A percentile compares a stretch with the other conserved stretches of the same genome.
Evolutionary conservation across 2,888 invertebrate species (phyloP).

Genomic region (Orgyia antiqua): DNA sequence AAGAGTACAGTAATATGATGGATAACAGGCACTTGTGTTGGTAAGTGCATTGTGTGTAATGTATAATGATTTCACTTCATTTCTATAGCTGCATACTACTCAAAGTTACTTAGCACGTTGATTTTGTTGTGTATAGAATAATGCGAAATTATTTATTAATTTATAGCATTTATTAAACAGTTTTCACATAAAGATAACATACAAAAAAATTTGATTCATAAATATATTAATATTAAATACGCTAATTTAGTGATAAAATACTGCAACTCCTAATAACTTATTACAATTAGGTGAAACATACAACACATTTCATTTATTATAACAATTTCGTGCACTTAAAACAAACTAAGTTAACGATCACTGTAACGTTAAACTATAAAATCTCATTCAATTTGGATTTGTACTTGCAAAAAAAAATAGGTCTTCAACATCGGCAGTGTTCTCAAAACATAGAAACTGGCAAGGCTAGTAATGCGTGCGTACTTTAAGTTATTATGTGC

Average conservation of each 20-base stretch:
- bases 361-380: constrained; percentile 73
- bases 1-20: constrained; percentile 31
- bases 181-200: constrained; percentile 75
- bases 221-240: constrained; percentile 67
- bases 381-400: constrained; percentile 76
- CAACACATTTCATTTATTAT: constrained; percentile 69
- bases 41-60: constrained; percentile 44
- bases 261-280: constrained; percentile 72
- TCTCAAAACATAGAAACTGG: constrained; percentile 75
- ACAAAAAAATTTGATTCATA: constrained; percentile 66
- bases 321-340: constrained; percentile 76
- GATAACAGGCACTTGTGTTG: constrained; percentile 37
- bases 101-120: constrained; percentile 7
- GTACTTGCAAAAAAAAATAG: constrained; percentile 74
- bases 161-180: constrained; percentile 74
- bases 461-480: constrained; percentile 74
- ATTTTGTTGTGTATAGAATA: constrained; percentile 56
- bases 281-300: constrained; percentile 74
- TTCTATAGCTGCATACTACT: constrained; percentile 3
- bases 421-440: constrained; percentile 67
- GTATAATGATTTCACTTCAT: constrained; percentile 21
- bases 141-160: constrained; percentile 67
- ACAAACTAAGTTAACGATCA: constrained; percentile 72
- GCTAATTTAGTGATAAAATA: constrained; percentile 66
- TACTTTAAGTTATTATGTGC: constrained; percentile 49